These are phyloP conservation scores for Nymphalis c-album DNA, from an alignment of 2,888 invertebrate genomes.

Conservation along the genomic window DNA sequence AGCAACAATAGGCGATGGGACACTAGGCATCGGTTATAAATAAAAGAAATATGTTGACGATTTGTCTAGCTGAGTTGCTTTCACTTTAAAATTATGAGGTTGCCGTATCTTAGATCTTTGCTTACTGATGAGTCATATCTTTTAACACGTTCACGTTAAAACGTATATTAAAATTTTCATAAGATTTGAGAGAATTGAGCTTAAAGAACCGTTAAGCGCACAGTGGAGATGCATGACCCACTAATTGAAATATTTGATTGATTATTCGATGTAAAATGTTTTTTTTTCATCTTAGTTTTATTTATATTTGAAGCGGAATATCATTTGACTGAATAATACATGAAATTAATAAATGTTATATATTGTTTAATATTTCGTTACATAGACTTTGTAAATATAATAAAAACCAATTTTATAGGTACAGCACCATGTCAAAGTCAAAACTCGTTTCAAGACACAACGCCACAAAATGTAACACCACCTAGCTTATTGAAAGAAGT, in stretches of 20 bases:
- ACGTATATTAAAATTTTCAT: conserved; percentile 20
- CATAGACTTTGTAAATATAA: neutral
- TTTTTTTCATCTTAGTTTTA: conserved; percentile 45
- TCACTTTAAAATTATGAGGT: conserved; percentile 57
- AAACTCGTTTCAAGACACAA: conserved; percentile 40
- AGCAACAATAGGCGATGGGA: conserved; percentile 17
- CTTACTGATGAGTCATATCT: conserved; percentile 20
- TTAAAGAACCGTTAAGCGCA: conserved; percentile 68
- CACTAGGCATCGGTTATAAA: conserved; percentile 36
- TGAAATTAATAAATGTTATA: neutral
- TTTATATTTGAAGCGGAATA: too few relatives aligned
- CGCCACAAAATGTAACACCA: conserved; percentile 50
- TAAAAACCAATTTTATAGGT: conserved; percentile 45
- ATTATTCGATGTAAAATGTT: conserved; percentile 45
- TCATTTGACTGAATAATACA: neutral
- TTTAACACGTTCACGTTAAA: conserved; percentile 13
- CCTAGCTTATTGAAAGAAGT: conserved; percentile 67
- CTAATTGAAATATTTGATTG: conserved; percentile 54
- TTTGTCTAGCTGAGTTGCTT: conserved; percentile 53
- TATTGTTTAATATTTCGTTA: too few relatives aligned
- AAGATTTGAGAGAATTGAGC: conserved; percentile 40
- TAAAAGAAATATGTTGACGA: conserved; percentile 38
- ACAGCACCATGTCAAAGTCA: conserved; percentile 51
- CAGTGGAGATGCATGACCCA: conserved; percentile 64
- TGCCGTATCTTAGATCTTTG: conserved; percentile 38